Evolutionary conservation across 2,888 invertebrate species (phyloP).

Genomic region (Lithophane ornitopus): DNA sequence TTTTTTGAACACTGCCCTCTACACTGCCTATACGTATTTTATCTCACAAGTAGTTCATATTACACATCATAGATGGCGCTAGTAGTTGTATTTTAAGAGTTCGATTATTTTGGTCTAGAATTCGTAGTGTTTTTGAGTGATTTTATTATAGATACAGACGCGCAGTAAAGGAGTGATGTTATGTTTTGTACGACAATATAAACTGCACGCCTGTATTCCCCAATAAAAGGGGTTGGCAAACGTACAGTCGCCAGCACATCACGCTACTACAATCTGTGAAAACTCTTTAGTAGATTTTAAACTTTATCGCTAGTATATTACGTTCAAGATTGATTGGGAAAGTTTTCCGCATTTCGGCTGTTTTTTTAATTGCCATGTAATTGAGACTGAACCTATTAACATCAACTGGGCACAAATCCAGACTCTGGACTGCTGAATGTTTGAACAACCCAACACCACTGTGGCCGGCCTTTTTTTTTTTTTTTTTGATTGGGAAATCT

Average conservation of each 20-base stretch:
- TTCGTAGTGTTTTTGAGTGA: background rate
- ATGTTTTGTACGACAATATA: background rate
- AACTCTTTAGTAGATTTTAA: too few species aligned
- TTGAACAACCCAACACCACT: too few species aligned
- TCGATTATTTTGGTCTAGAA: background rate
- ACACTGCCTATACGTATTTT: background rate
- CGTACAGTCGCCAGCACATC: too few species aligned
- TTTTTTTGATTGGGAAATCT: too few species aligned
- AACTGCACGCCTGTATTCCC: background rate
- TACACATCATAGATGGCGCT: slow-evolving; percentile 34
- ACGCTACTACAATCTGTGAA: too few species aligned
- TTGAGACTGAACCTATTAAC: background rate
- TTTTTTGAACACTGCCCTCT: slow-evolving; percentile 16
- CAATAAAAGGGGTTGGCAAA: too few species aligned
- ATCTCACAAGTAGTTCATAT: background rate
- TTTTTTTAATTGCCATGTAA: background rate
- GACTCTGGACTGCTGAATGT: background rate
- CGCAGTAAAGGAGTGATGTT: background rate
- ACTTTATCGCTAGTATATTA: too few species aligned
- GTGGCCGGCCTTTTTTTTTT: too few species aligned
- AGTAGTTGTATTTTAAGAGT: background rate
- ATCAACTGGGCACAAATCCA: background rate
- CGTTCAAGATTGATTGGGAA: too few species aligned
- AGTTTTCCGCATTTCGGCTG: too few species aligned
- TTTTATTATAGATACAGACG: background rate